Evolutionary conservation across 53 echinoderm and acorn worm genomes (phyloP), one percentile per base, ranked within the genome.

Genomic region (Hippasteria phrygiana): DNA sequence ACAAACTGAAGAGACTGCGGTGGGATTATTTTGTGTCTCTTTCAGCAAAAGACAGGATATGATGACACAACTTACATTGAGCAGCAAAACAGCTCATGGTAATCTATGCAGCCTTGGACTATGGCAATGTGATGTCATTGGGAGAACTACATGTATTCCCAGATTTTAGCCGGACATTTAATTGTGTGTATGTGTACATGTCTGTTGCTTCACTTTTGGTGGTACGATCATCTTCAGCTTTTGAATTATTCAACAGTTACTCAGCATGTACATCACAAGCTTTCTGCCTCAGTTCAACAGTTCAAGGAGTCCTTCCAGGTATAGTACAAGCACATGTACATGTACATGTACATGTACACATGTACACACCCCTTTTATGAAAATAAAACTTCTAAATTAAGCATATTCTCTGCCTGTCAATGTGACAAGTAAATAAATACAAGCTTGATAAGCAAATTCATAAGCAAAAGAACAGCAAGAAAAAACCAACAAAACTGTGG

Each of bases 161-260:
- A 26, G 14, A 42, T 79, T 7, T 29, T 35, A 62, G 14, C 39
- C 37, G 39, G n/a, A 11, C 10, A 55, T 62, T 47, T 51, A 7
- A 34, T 32, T 50, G 50, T 33, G 33, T 14, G 29, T 40, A 72
- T 45, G 39, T 74, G 32, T 47, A 43, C 43, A 20, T 76, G 48
- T 47, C 41, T 18, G 36, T 59, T 55, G 46, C 28, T 37, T 62
- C 39, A 62, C 26, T 79, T 36, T 34, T 9, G 8, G 22, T 53
- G 2, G 39, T 20, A 27, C 37, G 55, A 36, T 79, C 59, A 62
- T 27, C 79, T 0, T 36, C 69, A 33, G 13, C 33, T 67, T 17
- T 51, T 71, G 85, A 85, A 85, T 85, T 70, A 85, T 85, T 85
- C 85, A 85, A 66, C 83, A 85, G 85, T 64, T 76, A n/a, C n/a